Conservation (phyloP, 1,140 invertebrate genomes). For the Caerostris extrusa region DNA sequence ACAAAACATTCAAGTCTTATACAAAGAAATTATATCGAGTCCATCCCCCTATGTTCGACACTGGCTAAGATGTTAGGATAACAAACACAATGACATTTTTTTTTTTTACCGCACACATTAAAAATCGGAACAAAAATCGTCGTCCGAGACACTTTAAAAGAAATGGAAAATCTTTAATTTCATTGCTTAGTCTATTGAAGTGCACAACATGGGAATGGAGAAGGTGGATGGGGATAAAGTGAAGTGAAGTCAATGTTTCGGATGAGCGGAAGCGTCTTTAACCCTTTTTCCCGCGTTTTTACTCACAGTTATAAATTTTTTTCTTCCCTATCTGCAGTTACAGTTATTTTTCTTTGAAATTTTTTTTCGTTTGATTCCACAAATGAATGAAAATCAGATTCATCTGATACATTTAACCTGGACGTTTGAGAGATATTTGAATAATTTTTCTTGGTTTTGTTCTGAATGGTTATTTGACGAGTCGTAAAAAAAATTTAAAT, state of each 20-base stretch:
- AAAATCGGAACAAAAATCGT: neutral
- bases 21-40: too few relatives aligned
- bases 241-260: constrained; percentile 13
- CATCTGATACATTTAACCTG: too few relatives aligned
- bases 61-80: constrained; percentile 36
- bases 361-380: neutral
- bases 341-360: neutral
- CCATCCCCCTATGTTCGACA: neutral
- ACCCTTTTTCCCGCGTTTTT: neutral
- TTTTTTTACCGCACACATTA: neutral
- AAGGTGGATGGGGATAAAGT: neutral
- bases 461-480: too few relatives aligned
- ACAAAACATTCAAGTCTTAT: too few relatives aligned
- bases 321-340: neutral
- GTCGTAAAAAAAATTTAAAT: too few relatives aligned
- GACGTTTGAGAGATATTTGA: too few relatives aligned
- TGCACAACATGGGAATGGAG: neutral
- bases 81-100: constrained; percentile 43
- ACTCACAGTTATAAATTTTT: too few relatives aligned
- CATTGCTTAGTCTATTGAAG: constrained; percentile 18
- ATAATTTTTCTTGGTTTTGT: too few relatives aligned
- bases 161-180: constrained; percentile 53
- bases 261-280: neutral
- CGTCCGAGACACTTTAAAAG: constrained; percentile 36
- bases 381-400: too few relatives aligned